phyloP scores from a whole-genome alignment of 2,113 vertebrate species.

The Gadus macrocephalus region DNA sequence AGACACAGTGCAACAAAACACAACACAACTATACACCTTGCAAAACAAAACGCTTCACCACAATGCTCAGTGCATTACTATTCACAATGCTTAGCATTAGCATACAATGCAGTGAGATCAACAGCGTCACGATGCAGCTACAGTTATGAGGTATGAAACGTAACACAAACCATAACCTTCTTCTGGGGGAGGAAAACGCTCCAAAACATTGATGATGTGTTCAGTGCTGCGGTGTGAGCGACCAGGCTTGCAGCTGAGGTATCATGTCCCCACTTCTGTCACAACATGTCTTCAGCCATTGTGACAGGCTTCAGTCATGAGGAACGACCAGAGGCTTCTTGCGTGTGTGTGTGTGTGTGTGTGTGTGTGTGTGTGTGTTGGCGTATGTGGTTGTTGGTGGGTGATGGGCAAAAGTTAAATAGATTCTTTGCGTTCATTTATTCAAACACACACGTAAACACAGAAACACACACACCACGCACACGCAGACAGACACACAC shows the following conservation, averaged over 20 bases:
- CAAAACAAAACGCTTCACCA: conserved; percentile 19
- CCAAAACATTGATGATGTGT: conserved; percentile 12
- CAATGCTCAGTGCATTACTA: conserved; percentile 18
- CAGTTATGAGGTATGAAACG: neutral
- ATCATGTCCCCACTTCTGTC: conserved; percentile 46
- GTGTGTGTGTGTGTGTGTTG: conserved; percentile 4
- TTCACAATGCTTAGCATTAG: conserved; percentile 25
- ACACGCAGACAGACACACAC: neutral
- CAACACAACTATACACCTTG: conserved; percentile 22
- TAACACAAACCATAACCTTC: too few relatives aligned
- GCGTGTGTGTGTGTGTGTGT: conserved; percentile 10
- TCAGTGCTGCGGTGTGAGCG: conserved; percentile 23
- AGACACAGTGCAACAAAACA: conserved; percentile 29
- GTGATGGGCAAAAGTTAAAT: too few relatives aligned
- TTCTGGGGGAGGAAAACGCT: too few relatives aligned
- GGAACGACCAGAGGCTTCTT: conserved; percentile 15
- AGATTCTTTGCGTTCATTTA: too few relatives aligned
- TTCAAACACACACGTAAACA: neutral
- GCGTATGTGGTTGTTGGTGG: neutral
- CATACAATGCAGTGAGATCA: conserved; percentile 9
- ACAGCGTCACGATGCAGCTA: conserved; percentile 9
- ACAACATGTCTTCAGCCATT: conserved; percentile 50
- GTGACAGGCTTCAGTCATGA: conserved; percentile 25
- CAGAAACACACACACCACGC: conserved; percentile 1
- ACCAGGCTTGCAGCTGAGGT: conserved; percentile 28